Evolutionary conservation across 2,797 vertebrate genomes (phyloP).

Genomic region (Sciurus carolinensis): DNA sequence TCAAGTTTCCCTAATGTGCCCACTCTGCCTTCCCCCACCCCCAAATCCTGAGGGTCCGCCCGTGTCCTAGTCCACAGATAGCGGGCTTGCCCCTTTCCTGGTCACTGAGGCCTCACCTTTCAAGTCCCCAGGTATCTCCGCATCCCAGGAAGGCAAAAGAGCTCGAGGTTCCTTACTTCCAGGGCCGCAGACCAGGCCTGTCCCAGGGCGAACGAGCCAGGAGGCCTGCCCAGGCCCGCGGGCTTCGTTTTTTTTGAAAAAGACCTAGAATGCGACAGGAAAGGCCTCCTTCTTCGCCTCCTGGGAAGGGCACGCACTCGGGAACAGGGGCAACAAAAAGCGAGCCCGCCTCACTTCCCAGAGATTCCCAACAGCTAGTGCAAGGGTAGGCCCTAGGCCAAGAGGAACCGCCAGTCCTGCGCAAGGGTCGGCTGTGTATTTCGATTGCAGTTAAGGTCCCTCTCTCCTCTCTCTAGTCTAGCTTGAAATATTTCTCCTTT

Average conservation of each 20-base stretch:
- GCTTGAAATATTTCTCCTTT: background rate
- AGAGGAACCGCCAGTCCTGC: background rate
- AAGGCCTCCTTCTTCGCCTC: background rate
- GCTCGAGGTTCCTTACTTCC: background rate
- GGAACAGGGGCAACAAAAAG: background rate
- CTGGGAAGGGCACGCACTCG: background rate
- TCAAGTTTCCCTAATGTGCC: background rate
- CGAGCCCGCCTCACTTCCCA: background rate
- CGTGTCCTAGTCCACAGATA: background rate
- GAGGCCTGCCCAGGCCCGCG: background rate
- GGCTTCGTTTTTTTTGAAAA: background rate
- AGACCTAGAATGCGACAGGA: background rate
- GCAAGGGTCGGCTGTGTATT: background rate
- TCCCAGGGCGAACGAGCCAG: background rate
- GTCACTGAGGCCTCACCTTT: background rate
- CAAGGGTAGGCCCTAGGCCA: conserved; percentile 24
- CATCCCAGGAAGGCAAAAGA: background rate
- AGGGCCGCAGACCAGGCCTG: background rate
- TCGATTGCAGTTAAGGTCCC: background rate
- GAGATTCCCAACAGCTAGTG: background rate
- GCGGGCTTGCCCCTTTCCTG: background rate
- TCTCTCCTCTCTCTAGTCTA: background rate
- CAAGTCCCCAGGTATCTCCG: background rate
- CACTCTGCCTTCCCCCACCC: background rate
- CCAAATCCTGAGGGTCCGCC: background rate